Base-by-base conservation (phyloP, 2,113 vertebrate genomes). In the Glaucidium brasilianum region DNA sequence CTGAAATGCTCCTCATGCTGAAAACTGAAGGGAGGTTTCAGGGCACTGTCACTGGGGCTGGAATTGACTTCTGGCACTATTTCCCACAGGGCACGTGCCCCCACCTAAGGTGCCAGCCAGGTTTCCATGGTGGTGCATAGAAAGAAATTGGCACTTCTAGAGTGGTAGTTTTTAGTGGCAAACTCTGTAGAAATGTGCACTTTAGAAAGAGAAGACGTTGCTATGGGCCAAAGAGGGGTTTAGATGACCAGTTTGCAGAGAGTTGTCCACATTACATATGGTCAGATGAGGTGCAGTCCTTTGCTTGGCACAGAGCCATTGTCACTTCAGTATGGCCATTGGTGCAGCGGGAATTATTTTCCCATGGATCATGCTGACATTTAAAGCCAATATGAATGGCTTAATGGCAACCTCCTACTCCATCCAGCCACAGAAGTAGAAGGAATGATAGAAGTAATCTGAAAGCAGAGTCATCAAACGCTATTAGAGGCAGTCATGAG, bases 291-390 rank as follows among this genome's bases (percentile, higher is more conserved):
- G 11, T 27, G 23, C 30, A 58, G 82, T 13, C 25, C 9, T 75
- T 87, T 43, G 32, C 35, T 43, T 56, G 35, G 29, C 23, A 69
- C 34, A 64, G n/a, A 60, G 41, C 26, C 25, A 5, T 26, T 41
- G 39, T 14, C 9, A 2, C 41, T 80, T 68, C 49, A 22, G 35
- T 27, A 72, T 1, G 7, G 69, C n/a, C 35, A 12, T 25, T 39
- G 34, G 14, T 49, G 21, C 15, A n/a, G 22, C 1, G 2, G 15
- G 15, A 79, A 22, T n/a, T 75, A 52, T 75, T 59, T 78, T 82
- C 14, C 58, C 0, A 0, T n/a, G n/a, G 47, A 50, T 71, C 23
- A 37, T 62, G 27, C 21, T 1, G 3, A 39, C 8, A 32, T 41
- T 60, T 52, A 49, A 75, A 72, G 32, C 5, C 50, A 81, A 18